Evolutionary conservation across 1,140 invertebrate species (phyloP), one percentile per base, ranked within the genome.

Genomic region (Pseudobourletiella spinata): DNA sequence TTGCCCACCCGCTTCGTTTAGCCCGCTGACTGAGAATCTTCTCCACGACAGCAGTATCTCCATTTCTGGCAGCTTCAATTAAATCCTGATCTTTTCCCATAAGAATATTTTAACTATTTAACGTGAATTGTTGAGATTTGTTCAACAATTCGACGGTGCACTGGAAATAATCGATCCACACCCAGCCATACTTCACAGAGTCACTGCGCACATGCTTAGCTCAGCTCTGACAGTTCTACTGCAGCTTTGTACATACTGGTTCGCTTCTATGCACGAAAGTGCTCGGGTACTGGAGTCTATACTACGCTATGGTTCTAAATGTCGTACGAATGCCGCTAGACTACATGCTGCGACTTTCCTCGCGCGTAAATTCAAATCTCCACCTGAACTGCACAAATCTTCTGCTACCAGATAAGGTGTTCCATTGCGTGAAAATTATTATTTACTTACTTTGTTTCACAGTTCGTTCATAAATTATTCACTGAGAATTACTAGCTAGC

Each of bases 81-180:
- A 97, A 83, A 79, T 96, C 92, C 77, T 94, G 89, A 77, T 95
- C 92, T 79, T 93, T 94, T 74, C 91, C 92, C 91, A 97, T 91
- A 35, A 35, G 52, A 35, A 26, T 6, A 4, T 52, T 25, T 14
- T 6, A 14, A 52, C 11, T 22, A 8, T 14, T 8, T 6, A 8
- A 22, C 6, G 8, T 46, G 44, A 46, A 46, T 20, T 46, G 44
- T 46, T 46, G 44, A 46, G 6, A 6, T 18, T 18, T 46, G 15
- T 20, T 46, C 44, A 46, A 46, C 44, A 46, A 46, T 46, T 46
- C 44, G 22, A 18, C 22, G 46, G 16, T 48, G 46, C 46, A 20
- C 16, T 15, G 8, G 6, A 48, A 48, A 20, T 48, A 48, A 50
- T 63, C 46, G 24, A 50, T 51, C 56, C 51, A 60, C 62, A 63